Evolutionary conservation across 2,888 invertebrate species (phyloP), one percentile per base, ranked within the genome.

Genomic region (Agrochola circellaris): DNA sequence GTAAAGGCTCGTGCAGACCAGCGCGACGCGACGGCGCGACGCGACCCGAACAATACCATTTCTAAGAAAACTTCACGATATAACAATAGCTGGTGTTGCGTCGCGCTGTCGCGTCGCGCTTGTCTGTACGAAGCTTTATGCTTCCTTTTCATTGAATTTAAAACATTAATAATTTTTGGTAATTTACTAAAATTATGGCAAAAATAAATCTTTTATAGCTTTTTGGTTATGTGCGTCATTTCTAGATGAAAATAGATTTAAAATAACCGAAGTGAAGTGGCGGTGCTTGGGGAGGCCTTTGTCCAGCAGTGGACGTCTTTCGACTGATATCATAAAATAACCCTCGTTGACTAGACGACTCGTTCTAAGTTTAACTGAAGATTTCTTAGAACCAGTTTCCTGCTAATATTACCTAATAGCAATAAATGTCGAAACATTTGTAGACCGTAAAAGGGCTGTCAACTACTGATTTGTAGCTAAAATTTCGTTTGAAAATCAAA

Each of bases 381-480:
- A 6, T 20, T 34, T 42, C 23, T 34, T 34, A 2, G 13, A 7
- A 54, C n/a, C 3, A 73, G 30, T 56, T 73, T 34, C 38, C 15
- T n/a, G 23, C 17, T 45, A 26, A 45, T 38, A 58, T 38, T n/a
- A 42, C n/a, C 11, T 20, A 23, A 48, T n/a, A 20, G 45, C 11
- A 38, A 80, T 62, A 56, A 54, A 62, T 38, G 13, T 48, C 54
- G 4, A 30, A 69, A 61, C 15, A 23, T 26, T 45, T 17, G 15
- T 45, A 54, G 13, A 68, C 23, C 77, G n/a, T 56, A 45, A 54
- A 62, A 56, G 13, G 15, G 11, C n/a, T 48, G 71, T 64, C 54
- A 70, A 48, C 56, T 48, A 11, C 9, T 64, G 61, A 80, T 80
- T 77, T 77, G 17, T 54, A 56, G 54, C 34, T 30, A 3, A 15